Base-by-base conservation (phyloP, 2,113 vertebrate species). In the Piprites chloris region DNA sequence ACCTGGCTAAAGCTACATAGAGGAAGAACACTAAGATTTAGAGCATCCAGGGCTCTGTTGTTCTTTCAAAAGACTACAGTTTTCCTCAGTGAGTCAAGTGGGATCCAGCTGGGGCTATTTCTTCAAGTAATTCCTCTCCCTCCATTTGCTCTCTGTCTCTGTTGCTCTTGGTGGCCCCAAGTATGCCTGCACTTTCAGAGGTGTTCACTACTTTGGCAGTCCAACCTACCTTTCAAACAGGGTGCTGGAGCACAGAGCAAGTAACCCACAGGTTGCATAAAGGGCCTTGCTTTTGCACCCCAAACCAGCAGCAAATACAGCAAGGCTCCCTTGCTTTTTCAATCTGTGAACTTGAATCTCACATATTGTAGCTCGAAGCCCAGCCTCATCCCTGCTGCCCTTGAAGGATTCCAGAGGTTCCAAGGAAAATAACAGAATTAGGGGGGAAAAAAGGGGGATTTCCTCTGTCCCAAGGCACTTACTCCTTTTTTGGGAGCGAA, bases 371-470 rank as follows among this genome's bases (percentile, higher is more conserved):
- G 62, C 24, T 68, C 59, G 50, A 91, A 78, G 58, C 21, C 35
- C 59, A 81, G 33, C 22, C 61, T 65, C 55, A 71, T 52, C 52
- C 39, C 44, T 59, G 17, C 47, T 83, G 47, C 50, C 90, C 59
- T 90, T 33, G 58, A 87, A 78, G 28, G 52, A 80, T 42, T 72
- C n/a, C 44, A 87, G 52, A 42, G 63, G 9, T 56, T 65, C 59
- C 47, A 77, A 80, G 62, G 49, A 78, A 95, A 84, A 59, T 21
- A 46, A 58, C 15, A 65, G 59, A 77, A 63, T 59, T 55, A 49
- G 0, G 6, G 0, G 6, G 6, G 0, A 9, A 5, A 21, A 88
- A 79, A 16, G 1, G 8, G 35, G 50, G 20, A 52, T 92, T 95
- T 96, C 73, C 65, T 74, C 47, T 93, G n/a, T 68, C 90, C 65